These are phyloP conservation scores for Drosophila fungiperda DNA, from an alignment of 2,888 invertebrate species.

Conservation along the genomic window DNA sequence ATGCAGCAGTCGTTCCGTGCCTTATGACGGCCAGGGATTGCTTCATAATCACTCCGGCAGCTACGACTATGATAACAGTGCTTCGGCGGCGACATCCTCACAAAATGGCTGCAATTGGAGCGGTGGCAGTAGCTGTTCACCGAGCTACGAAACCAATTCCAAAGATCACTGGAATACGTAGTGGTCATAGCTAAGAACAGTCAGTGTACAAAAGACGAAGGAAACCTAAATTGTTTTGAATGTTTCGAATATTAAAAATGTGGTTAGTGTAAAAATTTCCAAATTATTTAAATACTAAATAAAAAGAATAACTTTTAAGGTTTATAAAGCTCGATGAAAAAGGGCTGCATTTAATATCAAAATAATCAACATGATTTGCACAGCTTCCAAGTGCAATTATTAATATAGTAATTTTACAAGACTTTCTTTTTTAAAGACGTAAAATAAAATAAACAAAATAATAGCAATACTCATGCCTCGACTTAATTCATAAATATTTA, in stretches of 20 bases:
- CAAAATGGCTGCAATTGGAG: conserved; percentile 73
- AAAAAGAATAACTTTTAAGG: conserved; percentile 11
- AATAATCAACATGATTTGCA: background rate
- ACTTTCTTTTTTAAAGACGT: background rate
- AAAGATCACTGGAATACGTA: conserved; percentile 74
- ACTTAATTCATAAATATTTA: background rate
- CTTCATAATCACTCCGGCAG: conserved; percentile 26
- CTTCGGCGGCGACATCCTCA: conserved; percentile 48
- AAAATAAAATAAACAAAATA: conserved; percentile 4
- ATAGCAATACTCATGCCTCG: background rate
- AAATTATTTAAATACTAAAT: background rate
- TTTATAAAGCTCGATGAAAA: background rate
- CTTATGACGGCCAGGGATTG: conserved; percentile 39
- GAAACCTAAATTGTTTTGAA: conserved; percentile 7
- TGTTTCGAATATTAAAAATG: background rate
- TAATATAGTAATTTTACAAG: conserved; percentile 5
- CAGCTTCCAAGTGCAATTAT: conserved; percentile 10
- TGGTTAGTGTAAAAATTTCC: background rate
- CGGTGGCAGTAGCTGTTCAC: conserved; percentile 70
- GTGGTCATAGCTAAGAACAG: conserved; percentile 8
- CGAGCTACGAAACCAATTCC: conserved; percentile 56
- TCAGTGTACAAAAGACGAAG: conserved; percentile 8
- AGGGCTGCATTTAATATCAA: background rate
- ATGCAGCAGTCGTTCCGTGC: conserved; percentile 35
- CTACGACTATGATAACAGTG: conserved; percentile 52